These are phyloP conservation scores for Gobius niger DNA, from an alignment of 2,113 vertebrate species.

Conservation along the genomic window DNA sequence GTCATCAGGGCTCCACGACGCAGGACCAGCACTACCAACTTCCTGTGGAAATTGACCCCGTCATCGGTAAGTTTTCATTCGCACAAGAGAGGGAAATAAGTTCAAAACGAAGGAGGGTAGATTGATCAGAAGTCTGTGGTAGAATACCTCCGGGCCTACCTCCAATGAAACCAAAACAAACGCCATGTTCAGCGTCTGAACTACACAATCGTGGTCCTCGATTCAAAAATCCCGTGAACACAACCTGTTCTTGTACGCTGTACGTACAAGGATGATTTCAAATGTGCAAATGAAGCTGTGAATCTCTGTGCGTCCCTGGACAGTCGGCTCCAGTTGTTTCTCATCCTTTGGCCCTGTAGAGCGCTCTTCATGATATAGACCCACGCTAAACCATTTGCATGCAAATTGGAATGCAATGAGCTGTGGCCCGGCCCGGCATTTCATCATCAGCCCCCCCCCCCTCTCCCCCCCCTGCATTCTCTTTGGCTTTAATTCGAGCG, in stretches of 20 bases:
- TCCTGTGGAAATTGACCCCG: constrained; percentile 99
- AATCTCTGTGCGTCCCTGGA: constrained; percentile 57
- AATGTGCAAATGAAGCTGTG: constrained; percentile 10
- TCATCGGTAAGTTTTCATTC: constrained; percentile 84
- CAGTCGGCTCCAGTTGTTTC: constrained; percentile 81
- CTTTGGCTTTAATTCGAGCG: constrained; percentile 89
- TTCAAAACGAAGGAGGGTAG: no score
- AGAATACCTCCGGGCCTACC: no score
- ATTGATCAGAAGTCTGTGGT: no score
- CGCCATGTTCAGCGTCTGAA: background rate
- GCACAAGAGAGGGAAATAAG: no score
- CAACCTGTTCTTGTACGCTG: background rate
- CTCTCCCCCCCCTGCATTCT: constrained; percentile 55
- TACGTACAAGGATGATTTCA: constrained; percentile 40
- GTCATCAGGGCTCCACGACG: constrained; percentile 92
- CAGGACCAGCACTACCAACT: constrained; percentile 99
- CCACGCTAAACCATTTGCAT: constrained; percentile 98
- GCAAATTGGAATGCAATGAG: constrained; percentile 99
- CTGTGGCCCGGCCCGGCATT: constrained; percentile 97
- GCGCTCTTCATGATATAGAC: constrained; percentile 88
- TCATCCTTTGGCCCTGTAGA: constrained; percentile 86
- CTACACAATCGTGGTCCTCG: no score
- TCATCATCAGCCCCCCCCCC: constrained; percentile 85
- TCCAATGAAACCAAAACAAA: no score
- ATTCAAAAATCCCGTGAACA: no score